Evolutionary conservation across 2,888 invertebrate species (phyloP).

Genomic region (Cyclophora albipunctata): DNA sequence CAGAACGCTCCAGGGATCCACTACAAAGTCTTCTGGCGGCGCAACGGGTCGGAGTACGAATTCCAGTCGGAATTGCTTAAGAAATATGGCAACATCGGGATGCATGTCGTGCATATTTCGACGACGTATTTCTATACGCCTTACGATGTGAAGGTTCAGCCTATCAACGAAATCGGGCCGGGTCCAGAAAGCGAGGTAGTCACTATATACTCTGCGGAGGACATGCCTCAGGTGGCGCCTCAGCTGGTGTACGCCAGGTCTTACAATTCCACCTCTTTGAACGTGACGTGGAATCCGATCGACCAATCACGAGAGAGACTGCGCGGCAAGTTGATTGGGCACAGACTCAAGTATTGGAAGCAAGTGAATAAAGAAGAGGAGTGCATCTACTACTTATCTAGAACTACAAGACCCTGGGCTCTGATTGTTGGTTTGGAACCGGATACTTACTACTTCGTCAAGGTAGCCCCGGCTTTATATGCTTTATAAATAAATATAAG

Average conservation of each 20-base stretch:
- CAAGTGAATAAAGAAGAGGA: conserved; percentile 83
- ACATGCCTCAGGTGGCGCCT: conserved; percentile 94
- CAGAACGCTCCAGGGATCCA: conserved; percentile 93
- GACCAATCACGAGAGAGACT: conserved; percentile 88
- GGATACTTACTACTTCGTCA: conserved; percentile 93
- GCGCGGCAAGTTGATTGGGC: conserved; percentile 92
- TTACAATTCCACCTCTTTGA: conserved; percentile 93
- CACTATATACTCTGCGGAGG: conserved; percentile 89
- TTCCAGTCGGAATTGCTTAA: conserved; percentile 83
- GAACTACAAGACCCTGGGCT: conserved; percentile 89
- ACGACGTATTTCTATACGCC: conserved; percentile 85
- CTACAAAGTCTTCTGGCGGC: conserved; percentile 93
- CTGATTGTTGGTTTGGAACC: conserved; percentile 94
- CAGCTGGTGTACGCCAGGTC: conserved; percentile 85
- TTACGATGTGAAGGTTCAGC: conserved; percentile 90
- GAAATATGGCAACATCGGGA: conserved; percentile 84
- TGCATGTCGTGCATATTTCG: conserved; percentile 85
- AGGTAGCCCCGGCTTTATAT: conserved; percentile 59
- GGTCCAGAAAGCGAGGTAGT: conserved; percentile 88
- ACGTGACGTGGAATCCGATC: conserved; percentile 93
- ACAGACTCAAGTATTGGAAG: conserved; percentile 95
- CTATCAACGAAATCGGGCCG: conserved; percentile 85
- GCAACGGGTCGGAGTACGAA: conserved; percentile 81
- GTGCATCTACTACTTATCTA: conserved; percentile 88
- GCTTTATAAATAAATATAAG: background rate